Conservation (phyloP, 2,888 invertebrate species). For the Thereva nobilitata region DNA sequence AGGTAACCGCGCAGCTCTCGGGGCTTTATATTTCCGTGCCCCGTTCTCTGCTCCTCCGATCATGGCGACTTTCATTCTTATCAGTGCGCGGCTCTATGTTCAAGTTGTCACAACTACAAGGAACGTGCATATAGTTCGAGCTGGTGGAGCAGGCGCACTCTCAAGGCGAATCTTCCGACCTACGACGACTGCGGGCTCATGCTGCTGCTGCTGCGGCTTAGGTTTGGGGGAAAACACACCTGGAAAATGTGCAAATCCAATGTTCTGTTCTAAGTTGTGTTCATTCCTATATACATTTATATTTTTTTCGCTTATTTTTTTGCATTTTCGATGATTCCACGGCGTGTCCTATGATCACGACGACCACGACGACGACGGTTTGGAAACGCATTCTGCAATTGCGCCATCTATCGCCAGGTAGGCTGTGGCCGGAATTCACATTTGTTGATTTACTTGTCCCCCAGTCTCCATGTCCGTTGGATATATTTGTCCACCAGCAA, state of each 20-base stretch:
- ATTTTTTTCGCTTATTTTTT: conserved; percentile 12
- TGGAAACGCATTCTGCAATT: conserved; percentile 30
- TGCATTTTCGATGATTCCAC: conserved; percentile 22
- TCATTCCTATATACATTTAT: not conserved
- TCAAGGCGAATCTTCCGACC: too few species aligned
- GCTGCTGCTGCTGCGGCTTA: too few species aligned
- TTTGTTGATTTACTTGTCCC: conserved; percentile 34
- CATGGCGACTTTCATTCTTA: conserved; percentile 2
- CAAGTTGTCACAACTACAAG: conserved; percentile 17
- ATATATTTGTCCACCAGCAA: conserved; percentile 19
- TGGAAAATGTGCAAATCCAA: conserved; percentile 26
- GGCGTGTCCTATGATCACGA: conserved; percentile 33
- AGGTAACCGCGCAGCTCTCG: not conserved
- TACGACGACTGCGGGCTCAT: too few species aligned
- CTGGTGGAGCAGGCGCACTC: not conserved
- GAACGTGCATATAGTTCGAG: not conserved
- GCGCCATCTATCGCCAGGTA: conserved; percentile 20
- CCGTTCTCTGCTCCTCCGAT: not conserved
- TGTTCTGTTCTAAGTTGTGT: conserved; percentile 13
- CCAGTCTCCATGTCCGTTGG: conserved; percentile 10
- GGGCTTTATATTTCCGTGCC: too few species aligned
- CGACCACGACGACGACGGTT: not conserved
- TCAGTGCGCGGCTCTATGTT: conserved; percentile 15
- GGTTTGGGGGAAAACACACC: conserved; percentile 3
- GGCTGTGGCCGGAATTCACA: conserved; percentile 18